Evolutionary conservation across 2,797 vertebrate species (phyloP).

Genomic region (Kryptopterus vitreolus): DNA sequence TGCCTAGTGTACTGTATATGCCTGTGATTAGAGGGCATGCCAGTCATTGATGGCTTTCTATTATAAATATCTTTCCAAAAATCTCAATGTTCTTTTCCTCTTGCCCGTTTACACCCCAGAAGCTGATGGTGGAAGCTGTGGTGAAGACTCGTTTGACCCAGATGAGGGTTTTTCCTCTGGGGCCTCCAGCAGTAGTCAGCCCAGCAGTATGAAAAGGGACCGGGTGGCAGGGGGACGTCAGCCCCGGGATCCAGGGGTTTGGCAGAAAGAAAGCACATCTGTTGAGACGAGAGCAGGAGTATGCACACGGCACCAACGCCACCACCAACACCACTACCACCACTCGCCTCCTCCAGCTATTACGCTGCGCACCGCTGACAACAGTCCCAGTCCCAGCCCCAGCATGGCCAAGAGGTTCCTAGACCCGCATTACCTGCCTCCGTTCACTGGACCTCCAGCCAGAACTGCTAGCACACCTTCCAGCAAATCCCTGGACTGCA

Average conservation of each 20-base stretch:
- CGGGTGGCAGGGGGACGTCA: conserved; percentile 70
- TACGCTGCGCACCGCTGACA: conserved; percentile 80
- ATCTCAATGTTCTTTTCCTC: too few relatives aligned
- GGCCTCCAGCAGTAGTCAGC: conserved; percentile 97
- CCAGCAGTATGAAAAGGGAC: conserved; percentile 78
- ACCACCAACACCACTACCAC: conserved; percentile 71
- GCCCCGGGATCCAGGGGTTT: conserved; percentile 62
- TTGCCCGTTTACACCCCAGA: conserved; percentile 67
- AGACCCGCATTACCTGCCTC: conserved; percentile 77
- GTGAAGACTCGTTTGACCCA: conserved; percentile 92
- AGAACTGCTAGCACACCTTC: conserved; percentile 95
- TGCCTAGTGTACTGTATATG: neutral
- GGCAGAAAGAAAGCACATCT: conserved; percentile 54
- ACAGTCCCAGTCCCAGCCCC: conserved; percentile 78
- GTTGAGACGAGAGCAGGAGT: conserved; percentile 55
- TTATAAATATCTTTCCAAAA: too few relatives aligned
- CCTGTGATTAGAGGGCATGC: neutral
- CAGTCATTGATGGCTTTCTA: neutral
- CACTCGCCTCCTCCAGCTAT: conserved; percentile 74
- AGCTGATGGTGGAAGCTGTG: conserved; percentile 85
- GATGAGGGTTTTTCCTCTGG: conserved; percentile 99
- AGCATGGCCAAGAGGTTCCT: conserved; percentile 83
- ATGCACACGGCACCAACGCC: conserved; percentile 72
- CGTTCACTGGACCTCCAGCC: conserved; percentile 77
- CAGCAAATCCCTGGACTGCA: conserved; percentile 95